These are phyloP conservation scores for Lampris incognitus DNA, from an alignment of 2,113 vertebrate species.

Conservation along the genomic window DNA sequence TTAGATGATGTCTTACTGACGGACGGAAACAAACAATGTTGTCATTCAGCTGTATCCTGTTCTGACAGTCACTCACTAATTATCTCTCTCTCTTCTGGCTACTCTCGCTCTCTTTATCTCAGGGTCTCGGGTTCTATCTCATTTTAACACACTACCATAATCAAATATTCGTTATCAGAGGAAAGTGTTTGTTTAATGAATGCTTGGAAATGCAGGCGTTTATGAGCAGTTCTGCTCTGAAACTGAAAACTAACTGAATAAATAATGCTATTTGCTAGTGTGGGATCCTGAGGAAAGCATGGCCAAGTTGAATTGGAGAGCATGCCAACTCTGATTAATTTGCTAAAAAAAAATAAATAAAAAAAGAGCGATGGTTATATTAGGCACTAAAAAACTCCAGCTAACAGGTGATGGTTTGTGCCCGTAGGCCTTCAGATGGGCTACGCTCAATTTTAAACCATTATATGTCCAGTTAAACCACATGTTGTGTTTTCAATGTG, in stretches of 20 bases:
- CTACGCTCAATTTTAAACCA: too few relatives aligned
- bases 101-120: slow-evolving; percentile 19
- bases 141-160: slow-evolving; percentile 11
- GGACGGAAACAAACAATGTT: slow-evolving; percentile 72
- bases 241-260: background rate
- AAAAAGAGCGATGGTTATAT: too few relatives aligned
- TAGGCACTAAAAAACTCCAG: too few relatives aligned
- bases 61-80: slow-evolving; percentile 68
- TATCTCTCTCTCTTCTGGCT: slow-evolving; percentile 52
- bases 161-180: slow-evolving; percentile 1
- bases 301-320: too few relatives aligned
- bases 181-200: background rate
- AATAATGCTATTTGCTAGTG: too few relatives aligned
- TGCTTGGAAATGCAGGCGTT: background rate
- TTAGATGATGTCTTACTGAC: slow-evolving; percentile 67
- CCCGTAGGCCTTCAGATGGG: too few relatives aligned
- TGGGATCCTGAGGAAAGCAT: background rate
- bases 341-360: too few relatives aligned
- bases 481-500: too few relatives aligned
- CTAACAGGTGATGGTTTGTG: too few relatives aligned
- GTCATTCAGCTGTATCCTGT: slow-evolving; percentile 70
- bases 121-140: slow-evolving; percentile 17
- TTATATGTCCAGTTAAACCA: too few relatives aligned
- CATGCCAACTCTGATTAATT: too few relatives aligned
- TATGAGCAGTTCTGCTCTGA: background rate